phyloP scores from a whole-genome alignment of 2,797 vertebrate species.

The Takifugu rubripes region DNA sequence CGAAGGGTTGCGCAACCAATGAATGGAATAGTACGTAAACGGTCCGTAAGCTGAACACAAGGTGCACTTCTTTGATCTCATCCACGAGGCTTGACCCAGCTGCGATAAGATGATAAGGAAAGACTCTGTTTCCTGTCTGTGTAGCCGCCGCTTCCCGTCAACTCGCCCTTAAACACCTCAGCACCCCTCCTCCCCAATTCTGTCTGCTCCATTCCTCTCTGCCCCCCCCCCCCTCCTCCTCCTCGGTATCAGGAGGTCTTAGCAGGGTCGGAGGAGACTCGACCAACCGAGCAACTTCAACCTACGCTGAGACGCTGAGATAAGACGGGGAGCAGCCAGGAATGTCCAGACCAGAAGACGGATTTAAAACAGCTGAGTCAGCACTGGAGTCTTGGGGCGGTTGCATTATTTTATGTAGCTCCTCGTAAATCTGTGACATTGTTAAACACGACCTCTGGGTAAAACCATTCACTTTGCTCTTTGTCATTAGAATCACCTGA shows the following conservation, averaged over 20 bases:
- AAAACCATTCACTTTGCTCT: background rate
- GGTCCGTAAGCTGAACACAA: conserved; percentile 27
- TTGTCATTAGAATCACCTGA: too few relatives aligned
- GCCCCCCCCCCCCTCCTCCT: conserved; percentile 6
- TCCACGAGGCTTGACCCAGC: conserved; percentile 22
- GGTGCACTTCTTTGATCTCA: conserved; percentile 58
- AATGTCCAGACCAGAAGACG: conserved; percentile 33
- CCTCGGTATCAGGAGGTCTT: conserved; percentile 40
- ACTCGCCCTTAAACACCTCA: conserved; percentile 57
- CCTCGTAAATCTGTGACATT: conserved; percentile 25
- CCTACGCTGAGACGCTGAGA: conserved; percentile 43
- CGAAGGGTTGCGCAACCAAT: too few relatives aligned
- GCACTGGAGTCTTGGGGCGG: conserved; percentile 15
- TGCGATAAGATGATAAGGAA: conserved; percentile 60
- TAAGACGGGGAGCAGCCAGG: conserved; percentile 50
- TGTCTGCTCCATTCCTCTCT: conserved; percentile 22
- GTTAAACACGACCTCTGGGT: conserved; percentile 9
- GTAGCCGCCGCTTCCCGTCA: conserved; percentile 54
- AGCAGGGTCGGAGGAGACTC: conserved; percentile 29
- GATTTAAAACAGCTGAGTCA: conserved; percentile 15
- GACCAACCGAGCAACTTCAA: conserved; percentile 37
- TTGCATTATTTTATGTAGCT: conserved; percentile 2
- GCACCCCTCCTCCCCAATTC: conserved; percentile 17
- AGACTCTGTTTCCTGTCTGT: conserved; percentile 59
- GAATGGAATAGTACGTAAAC: too few relatives aligned